Evolutionary conservation across 2,113 vertebrate species (phyloP).

Genomic region (Scalopus aquaticus): DNA sequence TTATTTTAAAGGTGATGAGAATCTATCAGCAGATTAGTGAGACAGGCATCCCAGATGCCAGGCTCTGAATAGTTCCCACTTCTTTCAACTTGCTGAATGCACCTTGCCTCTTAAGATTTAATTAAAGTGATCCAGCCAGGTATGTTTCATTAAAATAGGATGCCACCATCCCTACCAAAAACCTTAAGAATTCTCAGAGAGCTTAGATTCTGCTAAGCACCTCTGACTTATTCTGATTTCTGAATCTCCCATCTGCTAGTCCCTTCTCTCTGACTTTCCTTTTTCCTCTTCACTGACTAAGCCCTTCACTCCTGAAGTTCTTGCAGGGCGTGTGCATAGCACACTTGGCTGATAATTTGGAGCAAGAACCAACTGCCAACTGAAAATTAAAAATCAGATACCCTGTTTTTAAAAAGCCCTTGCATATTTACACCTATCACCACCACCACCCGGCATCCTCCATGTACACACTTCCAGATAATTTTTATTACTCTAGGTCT

Average conservation of each 20-base stretch:
- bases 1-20: neutral
- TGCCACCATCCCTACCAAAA: neutral
- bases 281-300: neutral
- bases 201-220: neutral
- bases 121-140: neutral
- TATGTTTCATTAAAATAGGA: neutral
- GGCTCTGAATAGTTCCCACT: neutral
- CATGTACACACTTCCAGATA: neutral
- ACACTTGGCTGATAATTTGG: neutral
- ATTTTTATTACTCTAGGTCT: neutral
- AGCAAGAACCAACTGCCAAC: neutral
- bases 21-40: neutral
- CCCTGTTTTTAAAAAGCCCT: neutral
- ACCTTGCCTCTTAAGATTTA: neutral
- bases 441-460: too few species aligned
- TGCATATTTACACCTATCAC: neutral
- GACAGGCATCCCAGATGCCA: neutral
- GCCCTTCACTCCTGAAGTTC: neutral
- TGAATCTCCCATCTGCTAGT: neutral
- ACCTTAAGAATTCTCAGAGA: neutral
- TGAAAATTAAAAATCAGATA: constrained; percentile 3
- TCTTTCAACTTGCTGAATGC: neutral
- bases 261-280: neutral
- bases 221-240: neutral
- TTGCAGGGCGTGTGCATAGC: neutral